A percentile compares a stretch with the other conserved stretches of the same genome.
These are phyloP conservation scores for Vesta saturnalis DNA, from an alignment of 2,888 invertebrate genomes.

Conservation along the genomic window DNA sequence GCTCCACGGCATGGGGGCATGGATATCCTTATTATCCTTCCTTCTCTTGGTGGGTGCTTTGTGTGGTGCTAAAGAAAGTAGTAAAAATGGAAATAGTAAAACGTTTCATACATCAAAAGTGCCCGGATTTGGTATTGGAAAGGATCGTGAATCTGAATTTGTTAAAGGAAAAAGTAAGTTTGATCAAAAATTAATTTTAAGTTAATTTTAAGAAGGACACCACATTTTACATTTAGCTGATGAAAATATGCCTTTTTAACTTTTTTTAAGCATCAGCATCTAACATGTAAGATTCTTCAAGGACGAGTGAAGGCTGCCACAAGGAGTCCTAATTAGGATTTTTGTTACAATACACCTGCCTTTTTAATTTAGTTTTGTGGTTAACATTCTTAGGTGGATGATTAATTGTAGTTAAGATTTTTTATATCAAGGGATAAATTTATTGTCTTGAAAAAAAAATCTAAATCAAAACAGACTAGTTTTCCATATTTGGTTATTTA, in stretches of 20 bases:
- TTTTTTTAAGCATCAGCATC: neutral
- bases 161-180: slow-evolving; percentile 60
- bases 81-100: slow-evolving; percentile 25
- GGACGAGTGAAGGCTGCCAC: slow-evolving; percentile 7
- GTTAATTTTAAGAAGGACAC: neutral
- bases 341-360: neutral
- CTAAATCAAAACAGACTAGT: neutral
- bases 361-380: slow-evolving; percentile 3
- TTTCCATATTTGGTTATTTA: neutral
- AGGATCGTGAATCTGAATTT: slow-evolving; percentile 54
- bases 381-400: neutral
- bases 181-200: neutral
- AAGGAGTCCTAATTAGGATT: neutral
- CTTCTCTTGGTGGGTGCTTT: slow-evolving; percentile 35
- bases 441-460: neutral
- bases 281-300: neutral
- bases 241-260: neutral
- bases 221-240: neutral
- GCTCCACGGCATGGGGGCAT: slow-evolving; percentile 46
- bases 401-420: neutral
- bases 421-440: neutral
- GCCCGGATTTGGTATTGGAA: slow-evolving; percentile 31
- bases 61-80: slow-evolving; percentile 32
- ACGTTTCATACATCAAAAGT: slow-evolving; percentile 20
- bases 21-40: slow-evolving; percentile 36